Evolutionary conservation across 2,888 invertebrate species (phyloP).

Genomic region (Drosophila formosana): DNA sequence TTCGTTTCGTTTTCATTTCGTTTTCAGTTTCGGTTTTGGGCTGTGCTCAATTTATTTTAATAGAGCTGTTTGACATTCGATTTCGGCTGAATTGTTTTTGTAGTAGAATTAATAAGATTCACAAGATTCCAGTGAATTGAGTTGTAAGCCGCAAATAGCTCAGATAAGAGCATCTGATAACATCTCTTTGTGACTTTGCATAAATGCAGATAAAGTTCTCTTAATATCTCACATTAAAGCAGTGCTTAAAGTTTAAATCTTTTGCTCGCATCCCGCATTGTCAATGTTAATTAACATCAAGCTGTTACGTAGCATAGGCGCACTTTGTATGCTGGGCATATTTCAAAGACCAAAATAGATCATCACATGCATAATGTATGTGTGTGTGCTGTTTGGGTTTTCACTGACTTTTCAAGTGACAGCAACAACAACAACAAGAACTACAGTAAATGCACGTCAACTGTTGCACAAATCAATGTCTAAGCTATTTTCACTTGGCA

Average conservation of each 20-base stretch:
- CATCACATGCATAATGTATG: slow-evolving; percentile 1
- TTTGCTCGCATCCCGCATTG: not conserved
- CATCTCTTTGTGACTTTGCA: not conserved
- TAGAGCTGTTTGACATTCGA: slow-evolving; percentile 58
- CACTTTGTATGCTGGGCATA: slow-evolving; percentile 22
- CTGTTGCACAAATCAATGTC: slow-evolving; percentile 43
- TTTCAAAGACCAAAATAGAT: slow-evolving; percentile 38
- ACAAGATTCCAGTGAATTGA: slow-evolving; percentile 36
- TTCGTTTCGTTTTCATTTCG: slow-evolving; percentile 54
- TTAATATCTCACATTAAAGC: not conserved
- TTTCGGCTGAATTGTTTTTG: slow-evolving; percentile 13
- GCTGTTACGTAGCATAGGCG: slow-evolving; percentile 8
- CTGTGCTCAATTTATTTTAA: slow-evolving; percentile 60
- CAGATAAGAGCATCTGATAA: not conserved
- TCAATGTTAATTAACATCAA: slow-evolving; percentile 31
- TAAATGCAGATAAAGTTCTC: not conserved
- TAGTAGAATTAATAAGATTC: slow-evolving; percentile 40
- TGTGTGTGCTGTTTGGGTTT: slow-evolving; percentile 17
- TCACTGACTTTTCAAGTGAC: slow-evolving; percentile 40
- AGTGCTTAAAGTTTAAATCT: not conserved
- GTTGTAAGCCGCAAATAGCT: slow-evolving; percentile 26
- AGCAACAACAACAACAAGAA: slow-evolving; percentile 16
- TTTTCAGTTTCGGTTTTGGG: slow-evolving; percentile 31
- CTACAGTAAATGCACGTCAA: slow-evolving; percentile 22
- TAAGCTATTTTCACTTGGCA: slow-evolving; percentile 57